phyloP scores from a whole-genome alignment of 2,113 vertebrate species.

The Orcinus orca region DNA sequence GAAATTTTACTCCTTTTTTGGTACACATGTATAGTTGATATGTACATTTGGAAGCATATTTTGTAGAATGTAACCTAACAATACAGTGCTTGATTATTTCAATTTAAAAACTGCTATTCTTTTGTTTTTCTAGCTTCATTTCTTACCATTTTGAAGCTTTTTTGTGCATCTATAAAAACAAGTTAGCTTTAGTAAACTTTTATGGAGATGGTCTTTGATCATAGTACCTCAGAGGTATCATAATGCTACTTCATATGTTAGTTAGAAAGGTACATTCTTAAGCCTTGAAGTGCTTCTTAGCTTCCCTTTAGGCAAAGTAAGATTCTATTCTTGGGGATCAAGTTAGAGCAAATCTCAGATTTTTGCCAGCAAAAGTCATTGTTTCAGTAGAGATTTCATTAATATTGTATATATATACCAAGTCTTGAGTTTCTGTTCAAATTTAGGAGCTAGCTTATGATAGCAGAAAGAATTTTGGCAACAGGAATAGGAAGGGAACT shows the following conservation, averaged over 20 bases:
- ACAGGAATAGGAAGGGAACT: neutral
- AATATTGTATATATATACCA: neutral
- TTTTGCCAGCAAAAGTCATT: neutral
- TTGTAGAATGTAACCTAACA: neutral
- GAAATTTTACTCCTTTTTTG: neutral
- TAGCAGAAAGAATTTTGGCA: neutral
- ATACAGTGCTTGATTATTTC: neutral
- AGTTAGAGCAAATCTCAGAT: neutral
- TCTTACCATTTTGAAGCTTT: neutral
- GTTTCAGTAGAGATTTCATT: neutral
- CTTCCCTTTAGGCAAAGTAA: neutral
- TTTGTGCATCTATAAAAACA: neutral
- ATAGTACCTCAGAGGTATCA: neutral
- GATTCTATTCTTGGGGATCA: neutral
- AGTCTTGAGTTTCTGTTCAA: slow-evolving; percentile 11
- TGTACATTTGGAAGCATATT: neutral
- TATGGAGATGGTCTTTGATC: neutral
- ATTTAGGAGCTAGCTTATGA: neutral
- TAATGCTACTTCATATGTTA: neutral
- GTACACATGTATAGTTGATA: neutral
- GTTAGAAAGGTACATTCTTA: neutral
- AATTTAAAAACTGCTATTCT: neutral
- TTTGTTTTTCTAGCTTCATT: neutral
- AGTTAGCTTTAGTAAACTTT: neutral
- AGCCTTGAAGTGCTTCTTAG: neutral